Percentiles rank a stretch among this genome's conserved stretches.
These are phyloP conservation scores for Alauda arvensis DNA, from an alignment of 2,797 vertebrate genomes.

Conservation along the genomic window DNA sequence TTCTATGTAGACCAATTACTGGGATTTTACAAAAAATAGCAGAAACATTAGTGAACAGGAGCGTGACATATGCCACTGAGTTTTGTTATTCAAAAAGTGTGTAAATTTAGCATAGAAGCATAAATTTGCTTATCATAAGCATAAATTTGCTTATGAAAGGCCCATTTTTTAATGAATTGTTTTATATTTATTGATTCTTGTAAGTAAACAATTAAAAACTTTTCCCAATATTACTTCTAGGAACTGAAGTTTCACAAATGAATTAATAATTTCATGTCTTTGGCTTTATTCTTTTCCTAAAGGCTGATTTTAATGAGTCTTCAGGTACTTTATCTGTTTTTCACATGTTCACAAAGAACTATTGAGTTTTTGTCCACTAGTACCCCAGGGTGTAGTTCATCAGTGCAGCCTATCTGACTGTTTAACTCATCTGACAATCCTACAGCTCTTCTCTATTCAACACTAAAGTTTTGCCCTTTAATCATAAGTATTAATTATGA, in stretches of 20 bases:
- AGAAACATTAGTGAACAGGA: neutral
- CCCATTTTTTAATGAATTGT: neutral
- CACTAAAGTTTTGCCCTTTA: neutral
- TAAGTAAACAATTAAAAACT: neutral
- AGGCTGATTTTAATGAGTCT: neutral
- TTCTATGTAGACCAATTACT: neutral
- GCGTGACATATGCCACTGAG: fast-evolving
- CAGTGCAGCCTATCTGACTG: neutral
- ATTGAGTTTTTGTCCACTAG: neutral
- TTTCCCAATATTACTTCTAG: neutral
- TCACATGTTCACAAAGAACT: neutral
- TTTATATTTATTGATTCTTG: neutral
- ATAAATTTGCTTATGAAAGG: neutral
- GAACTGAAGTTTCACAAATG: neutral
- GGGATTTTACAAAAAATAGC: neutral
- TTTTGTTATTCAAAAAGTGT: neutral
- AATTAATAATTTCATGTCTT: neutral
- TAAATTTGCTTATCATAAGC: no score
- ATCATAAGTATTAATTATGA: neutral
- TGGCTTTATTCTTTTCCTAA: neutral
- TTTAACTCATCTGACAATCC: neutral
- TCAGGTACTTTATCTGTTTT: neutral
- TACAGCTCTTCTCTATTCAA: neutral
- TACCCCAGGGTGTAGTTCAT: neutral
- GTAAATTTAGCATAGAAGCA: neutral